Evolutionary conservation across 2,888 invertebrate genomes (phyloP), one percentile per base, ranked within the genome.

Genomic region (Netelia melanura): DNA sequence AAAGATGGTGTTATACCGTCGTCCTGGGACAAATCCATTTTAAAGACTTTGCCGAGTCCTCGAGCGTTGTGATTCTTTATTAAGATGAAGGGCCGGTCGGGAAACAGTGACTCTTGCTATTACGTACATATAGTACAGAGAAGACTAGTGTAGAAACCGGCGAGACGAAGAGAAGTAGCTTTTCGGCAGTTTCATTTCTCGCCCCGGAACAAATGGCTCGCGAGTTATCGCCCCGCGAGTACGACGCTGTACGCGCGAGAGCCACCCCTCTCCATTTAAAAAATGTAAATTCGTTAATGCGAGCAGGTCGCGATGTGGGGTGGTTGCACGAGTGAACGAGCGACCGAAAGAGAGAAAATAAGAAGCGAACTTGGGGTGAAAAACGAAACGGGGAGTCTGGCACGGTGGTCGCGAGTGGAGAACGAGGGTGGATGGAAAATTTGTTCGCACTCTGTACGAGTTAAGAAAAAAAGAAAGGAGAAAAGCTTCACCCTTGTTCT

Each of bases 281-380:
- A 93, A 93, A 93, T 93, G 93, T 93, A 93, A 93, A 93, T 93
- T 93, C 92, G 92, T 93, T 93, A 93, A 93, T 93, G 93, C 92
- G 92, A 91, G 90, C 88, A 88, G 17, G 84, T 81, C 80, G 67
- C 80, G 83, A 65, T 82, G 85, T 75, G 86, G 85, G 75, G 71
- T 75, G 75, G 71, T 64, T 68, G 80, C 81, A 80, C 44, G 84
- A 82, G 81, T 30, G 84, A 82, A 81, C 72, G 74, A 86, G 80
- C 81, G 38, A 38, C 3, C 3, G 6, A 38, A 80, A 72, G 77
- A 79, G 80, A 77, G 64, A 65, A 72, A 67, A 70, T 76, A 43
- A 76, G 58, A 78, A 64, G 54, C 58, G 30, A 61, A 65, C 14
- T 38, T 77, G 80, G 85, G 84, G 83, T 74, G 83, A 65, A 71